Evolutionary conservation across 2,113 vertebrate species (phyloP).

Genomic region (Fulmarus glacialis): DNA sequence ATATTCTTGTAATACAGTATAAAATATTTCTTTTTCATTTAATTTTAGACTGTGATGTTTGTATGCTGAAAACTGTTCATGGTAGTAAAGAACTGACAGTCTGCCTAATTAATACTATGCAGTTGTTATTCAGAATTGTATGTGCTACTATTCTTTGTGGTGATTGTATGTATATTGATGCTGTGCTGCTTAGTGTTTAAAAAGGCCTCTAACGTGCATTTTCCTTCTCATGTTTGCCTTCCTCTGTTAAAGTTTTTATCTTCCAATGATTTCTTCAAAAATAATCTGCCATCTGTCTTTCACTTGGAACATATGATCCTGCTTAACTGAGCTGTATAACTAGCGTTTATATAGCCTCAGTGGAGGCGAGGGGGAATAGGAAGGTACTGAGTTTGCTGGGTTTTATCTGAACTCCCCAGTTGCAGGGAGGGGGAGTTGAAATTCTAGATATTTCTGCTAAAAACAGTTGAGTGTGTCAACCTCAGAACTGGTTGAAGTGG

Average conservation of each 20-base stretch:
- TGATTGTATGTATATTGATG: neutral
- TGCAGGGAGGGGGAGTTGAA: neutral
- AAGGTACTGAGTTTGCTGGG: neutral
- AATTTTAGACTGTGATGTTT: neutral
- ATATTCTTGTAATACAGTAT: neutral
- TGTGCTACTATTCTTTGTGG: neutral
- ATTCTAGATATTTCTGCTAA: neutral
- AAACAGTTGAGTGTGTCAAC: neutral
- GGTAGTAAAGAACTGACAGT: neutral
- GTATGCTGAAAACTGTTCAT: neutral
- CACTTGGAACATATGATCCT: slow-evolving; percentile 52
- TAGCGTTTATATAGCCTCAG: slow-evolving; percentile 14
- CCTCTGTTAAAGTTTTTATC: slow-evolving; percentile 26
- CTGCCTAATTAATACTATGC: neutral
- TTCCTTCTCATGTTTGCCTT: slow-evolving; percentile 15
- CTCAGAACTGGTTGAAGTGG: neutral
- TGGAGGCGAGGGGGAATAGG: slow-evolving; percentile 4
- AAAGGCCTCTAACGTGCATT: neutral
- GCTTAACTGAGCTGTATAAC: slow-evolving; percentile 5
- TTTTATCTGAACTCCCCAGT: neutral
- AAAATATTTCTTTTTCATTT: neutral
- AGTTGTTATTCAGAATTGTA: neutral
- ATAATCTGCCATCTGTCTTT: slow-evolving; percentile 59
- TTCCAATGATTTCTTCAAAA: slow-evolving; percentile 15
- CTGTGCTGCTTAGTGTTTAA: neutral